Percentiles rank a stretch among this genome's conserved stretches.
These are phyloP conservation scores for Elanus axillaris DNA, from an alignment of 2,113 vertebrate genomes.

Conservation along the genomic window DNA sequence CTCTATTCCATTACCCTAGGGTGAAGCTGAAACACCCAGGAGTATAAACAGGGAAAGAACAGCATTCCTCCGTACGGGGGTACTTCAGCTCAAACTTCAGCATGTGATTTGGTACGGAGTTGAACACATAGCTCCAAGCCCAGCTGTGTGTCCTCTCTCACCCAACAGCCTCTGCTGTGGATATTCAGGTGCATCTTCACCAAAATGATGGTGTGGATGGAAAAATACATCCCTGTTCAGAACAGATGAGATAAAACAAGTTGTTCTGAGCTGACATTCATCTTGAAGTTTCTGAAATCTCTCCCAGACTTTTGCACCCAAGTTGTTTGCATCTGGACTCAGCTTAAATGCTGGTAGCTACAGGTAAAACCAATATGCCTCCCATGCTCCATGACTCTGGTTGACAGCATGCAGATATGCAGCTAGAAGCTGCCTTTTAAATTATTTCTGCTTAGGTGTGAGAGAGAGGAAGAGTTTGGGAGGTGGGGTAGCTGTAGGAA, in stretches of 20 bases:
- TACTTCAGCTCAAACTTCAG: neutral
- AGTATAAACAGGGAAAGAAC: neutral
- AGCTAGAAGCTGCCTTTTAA: neutral
- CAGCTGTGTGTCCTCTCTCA: neutral
- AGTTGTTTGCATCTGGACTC: neutral
- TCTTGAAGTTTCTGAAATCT: neutral
- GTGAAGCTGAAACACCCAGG: neutral
- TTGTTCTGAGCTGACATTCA: neutral
- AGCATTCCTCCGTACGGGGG: fast-evolving
- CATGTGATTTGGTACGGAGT: fast-evolving
- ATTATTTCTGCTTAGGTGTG: neutral
- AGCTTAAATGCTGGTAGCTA: neutral
- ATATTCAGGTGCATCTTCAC: neutral
- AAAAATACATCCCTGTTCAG: neutral
- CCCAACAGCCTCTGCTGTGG: neutral
- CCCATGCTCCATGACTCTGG: neutral
- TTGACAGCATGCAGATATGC: neutral
- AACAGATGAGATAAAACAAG: neutral
- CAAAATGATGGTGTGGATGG: neutral
- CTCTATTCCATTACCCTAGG: neutral
- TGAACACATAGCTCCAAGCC: neutral
- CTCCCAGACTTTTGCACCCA: neutral
- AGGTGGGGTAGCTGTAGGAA: neutral
- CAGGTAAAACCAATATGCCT: neutral
- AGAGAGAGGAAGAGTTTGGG: neutral